Percentiles rank a stretch among this genome's conserved stretches.
phyloP scores from a whole-genome alignment of 2,113 vertebrate species.

The Taxidea taxus region DNA sequence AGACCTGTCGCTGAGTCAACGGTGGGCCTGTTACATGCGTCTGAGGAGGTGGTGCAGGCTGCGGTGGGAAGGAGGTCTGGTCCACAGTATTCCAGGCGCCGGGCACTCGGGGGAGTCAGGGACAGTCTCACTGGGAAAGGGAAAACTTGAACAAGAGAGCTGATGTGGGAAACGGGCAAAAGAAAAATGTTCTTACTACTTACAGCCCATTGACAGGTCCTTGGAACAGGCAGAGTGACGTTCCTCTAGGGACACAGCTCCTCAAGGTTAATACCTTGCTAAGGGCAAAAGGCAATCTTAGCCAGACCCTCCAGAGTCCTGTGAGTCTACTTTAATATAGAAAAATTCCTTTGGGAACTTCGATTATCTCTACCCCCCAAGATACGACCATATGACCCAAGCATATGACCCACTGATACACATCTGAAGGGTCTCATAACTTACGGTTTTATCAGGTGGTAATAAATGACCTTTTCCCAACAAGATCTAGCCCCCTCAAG shows the following conservation, averaged over 20 bases:
- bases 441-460: background rate
- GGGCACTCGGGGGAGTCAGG: too few relatives aligned
- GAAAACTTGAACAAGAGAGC: background rate
- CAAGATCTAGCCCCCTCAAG: background rate
- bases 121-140: background rate
- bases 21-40: fast-evolving
- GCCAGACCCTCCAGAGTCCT: background rate
- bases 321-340: background rate
- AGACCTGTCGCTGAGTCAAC: background rate
- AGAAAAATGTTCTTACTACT: background rate
- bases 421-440: background rate
- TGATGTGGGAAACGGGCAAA: background rate
- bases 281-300: background rate
- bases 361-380: background rate
- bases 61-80: background rate
- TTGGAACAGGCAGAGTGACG: background rate
- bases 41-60: background rate
- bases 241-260: background rate
- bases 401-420: background rate
- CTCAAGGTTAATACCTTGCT: background rate
- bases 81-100: background rate
- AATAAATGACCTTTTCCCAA: background rate
- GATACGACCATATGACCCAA: too few relatives aligned
- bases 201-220: background rate
- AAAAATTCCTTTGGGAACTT: background rate